These are phyloP conservation scores for Calliscelio sp. DNA, from an alignment of 2,888 invertebrate species.

Conservation along the genomic window DNA sequence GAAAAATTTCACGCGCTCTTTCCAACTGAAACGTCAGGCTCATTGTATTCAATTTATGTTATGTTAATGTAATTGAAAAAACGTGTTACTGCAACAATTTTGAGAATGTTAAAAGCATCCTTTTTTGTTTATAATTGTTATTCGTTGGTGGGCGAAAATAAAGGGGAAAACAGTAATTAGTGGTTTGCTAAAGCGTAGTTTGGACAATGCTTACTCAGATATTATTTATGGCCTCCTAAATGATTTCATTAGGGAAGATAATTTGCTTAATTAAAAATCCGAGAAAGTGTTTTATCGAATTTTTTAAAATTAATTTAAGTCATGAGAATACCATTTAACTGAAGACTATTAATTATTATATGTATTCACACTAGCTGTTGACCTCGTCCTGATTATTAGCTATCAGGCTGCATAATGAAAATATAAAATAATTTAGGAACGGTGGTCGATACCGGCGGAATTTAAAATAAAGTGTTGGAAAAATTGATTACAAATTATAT, in stretches of 20 bases:
- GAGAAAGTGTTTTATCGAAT: background rate
- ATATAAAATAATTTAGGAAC: constrained; percentile 18
- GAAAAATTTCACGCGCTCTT: constrained; percentile 71
- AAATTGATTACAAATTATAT: constrained; percentile 1
- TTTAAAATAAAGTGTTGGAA: background rate
- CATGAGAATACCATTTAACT: background rate
- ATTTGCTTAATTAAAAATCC: background rate
- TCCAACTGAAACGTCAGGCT: constrained; percentile 6
- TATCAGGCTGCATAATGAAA: constrained; percentile 2
- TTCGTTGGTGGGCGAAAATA: no score
- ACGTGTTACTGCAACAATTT: no score
- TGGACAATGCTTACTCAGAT: background rate
- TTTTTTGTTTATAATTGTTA: no score
- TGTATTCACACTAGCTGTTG: constrained; percentile 23
- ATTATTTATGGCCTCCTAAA: constrained; percentile 5
- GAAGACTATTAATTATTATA: constrained; percentile 6
- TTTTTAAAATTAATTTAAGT: background rate
- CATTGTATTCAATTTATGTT: background rate
- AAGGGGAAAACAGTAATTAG: no score
- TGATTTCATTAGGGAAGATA: constrained; percentile 12
- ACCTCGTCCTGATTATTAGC: constrained; percentile 22
- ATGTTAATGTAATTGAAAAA: no score
- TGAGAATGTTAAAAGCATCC: no score
- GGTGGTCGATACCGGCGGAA: constrained; percentile 1
- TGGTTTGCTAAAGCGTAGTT: no score